Evolutionary conservation across 2,888 invertebrate species (phyloP), one percentile per base, ranked within the genome.

Genomic region (Erpobdella octoculata): DNA sequence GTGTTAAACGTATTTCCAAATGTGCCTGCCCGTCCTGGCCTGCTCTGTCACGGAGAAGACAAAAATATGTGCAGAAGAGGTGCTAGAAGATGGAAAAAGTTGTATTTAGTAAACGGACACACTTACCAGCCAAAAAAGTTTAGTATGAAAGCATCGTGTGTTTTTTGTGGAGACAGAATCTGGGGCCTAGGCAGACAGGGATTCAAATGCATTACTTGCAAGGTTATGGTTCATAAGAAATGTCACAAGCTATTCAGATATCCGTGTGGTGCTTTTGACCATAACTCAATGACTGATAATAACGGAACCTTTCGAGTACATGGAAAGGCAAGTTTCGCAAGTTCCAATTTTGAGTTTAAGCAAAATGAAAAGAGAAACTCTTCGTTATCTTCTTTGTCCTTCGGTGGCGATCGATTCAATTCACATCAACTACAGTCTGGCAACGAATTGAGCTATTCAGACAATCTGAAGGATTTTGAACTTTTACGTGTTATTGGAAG

Each of bases 111-210:
- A 82, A 97, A 97, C 85, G 98, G 97, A 78, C 98, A 98, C 86
- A 92, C 94, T 82, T 99, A 97, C 87, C 97, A 98, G 85, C 93
- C 96, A 74, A 97, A 96, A 86, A 88, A 96, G 80, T 97, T 97
- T 86, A 96, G 95, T 86, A 89, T 94, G 88, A 94, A 95, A 85
- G 97, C 97, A 76, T 93, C 93, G 83, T 98, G 98, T 87, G 93
- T 94, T 80, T 94, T 91, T 85, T 98, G 98, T 85, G 90, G 91
- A 81, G 97, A 98, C 86, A 89, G 96, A 72, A 97, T 98, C 81
- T 98, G 97, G 97, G 98, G 98, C 65, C 87, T 98, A 79, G 98
- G 98, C n/a, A 89, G 97, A 74, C 96, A 97, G 85, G 98, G 97
- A 78, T 97, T 94, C 88, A 96, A 96, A 85, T 98, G 98, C 86